phyloP scores from a whole-genome alignment of 2,113 vertebrate species.

The Sylvilagus bachmani region DNA sequence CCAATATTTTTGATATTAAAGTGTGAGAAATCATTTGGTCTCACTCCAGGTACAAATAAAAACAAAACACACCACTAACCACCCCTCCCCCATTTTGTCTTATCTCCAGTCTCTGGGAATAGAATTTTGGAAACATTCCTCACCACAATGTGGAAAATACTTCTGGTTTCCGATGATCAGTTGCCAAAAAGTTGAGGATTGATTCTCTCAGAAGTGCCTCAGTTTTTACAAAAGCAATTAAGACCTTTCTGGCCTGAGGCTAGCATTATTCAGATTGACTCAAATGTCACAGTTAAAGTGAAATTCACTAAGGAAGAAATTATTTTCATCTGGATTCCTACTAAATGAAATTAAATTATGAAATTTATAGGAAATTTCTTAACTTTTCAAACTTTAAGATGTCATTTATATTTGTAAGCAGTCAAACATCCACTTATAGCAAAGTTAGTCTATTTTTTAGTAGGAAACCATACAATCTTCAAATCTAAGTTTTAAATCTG shows the following conservation, averaged over 20 bases:
- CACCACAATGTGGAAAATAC: slow-evolving; percentile 46
- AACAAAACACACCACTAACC: slow-evolving; percentile 59
- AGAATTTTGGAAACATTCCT: slow-evolving; percentile 64
- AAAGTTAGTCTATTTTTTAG: slow-evolving; percentile 25
- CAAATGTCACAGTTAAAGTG: slow-evolving; percentile 32
- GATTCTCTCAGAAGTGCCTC: slow-evolving; percentile 51
- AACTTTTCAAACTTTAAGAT: slow-evolving; percentile 44
- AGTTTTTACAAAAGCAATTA: slow-evolving; percentile 69
- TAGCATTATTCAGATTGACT: slow-evolving; percentile 63
- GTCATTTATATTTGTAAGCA: background rate
- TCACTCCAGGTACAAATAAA: slow-evolving; percentile 74
- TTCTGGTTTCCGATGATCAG: slow-evolving; percentile 64
- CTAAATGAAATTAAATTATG: slow-evolving; percentile 39
- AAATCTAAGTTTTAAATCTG: slow-evolving; percentile 40
- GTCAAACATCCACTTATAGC: background rate
- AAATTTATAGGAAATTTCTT: slow-evolving; percentile 54
- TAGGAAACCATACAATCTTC: background rate
- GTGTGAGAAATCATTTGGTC: slow-evolving; percentile 60
- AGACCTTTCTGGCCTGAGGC: slow-evolving; percentile 46
- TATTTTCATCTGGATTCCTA: slow-evolving; percentile 55
- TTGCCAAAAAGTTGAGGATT: slow-evolving; percentile 62
- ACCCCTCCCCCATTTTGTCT: slow-evolving; percentile 40
- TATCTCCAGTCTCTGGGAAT: background rate
- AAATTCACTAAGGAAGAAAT: slow-evolving; percentile 57
- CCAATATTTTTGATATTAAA: slow-evolving; percentile 73